Evolutionary conservation across 2,888 invertebrate genomes (phyloP), one percentile per base, ranked within the genome.

Genomic region (Crocallis elinguaria): DNA sequence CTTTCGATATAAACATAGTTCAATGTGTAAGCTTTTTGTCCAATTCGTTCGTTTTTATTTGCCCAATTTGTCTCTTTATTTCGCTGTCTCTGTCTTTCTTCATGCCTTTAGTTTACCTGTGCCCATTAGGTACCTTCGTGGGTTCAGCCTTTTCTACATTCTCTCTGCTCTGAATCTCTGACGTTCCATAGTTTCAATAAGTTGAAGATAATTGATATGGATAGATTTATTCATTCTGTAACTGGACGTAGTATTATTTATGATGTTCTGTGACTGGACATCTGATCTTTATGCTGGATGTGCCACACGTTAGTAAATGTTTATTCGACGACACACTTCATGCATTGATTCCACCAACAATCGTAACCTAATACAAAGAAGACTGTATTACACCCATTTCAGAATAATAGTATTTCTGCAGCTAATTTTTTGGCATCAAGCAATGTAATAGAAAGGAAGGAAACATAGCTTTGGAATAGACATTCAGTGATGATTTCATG

Each of bases 351-450:
- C 75, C 73, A 77, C 76, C 73, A 75, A 67, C 81, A 81, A 75
- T 70, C 59, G 37, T 83, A 87, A 86, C 85, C 82, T 87, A 86
- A 87, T 79, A 86, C 81, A 77, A 80, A 75, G 80, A 73, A 81
- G 79, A 75, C 81, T 80, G 80, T 83, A 74, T 78, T 63, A 61
- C 56, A 64, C 57, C 76, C 73, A 78, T 82, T 82, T 85, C 77
- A 77, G 83, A 85, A 82, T 82, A 80, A 77, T 80, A 84, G 71
- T 80, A 73, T 75, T 77, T 82, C 73, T 82, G 82, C 82, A 83
- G 82, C 82, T 76, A 86, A 84, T 75, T 89, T 88, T 91, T 91
- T 91, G 90, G 90, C 88, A 88, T 91, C 79, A 89, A 90, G 89
- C 88, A 88, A 87, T 80, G 82, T 79, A 82, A 79, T 73, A 80